Base-by-base conservation (phyloP, 1,140 invertebrate genomes). In the Thaumatotibia leucotreta region DNA sequence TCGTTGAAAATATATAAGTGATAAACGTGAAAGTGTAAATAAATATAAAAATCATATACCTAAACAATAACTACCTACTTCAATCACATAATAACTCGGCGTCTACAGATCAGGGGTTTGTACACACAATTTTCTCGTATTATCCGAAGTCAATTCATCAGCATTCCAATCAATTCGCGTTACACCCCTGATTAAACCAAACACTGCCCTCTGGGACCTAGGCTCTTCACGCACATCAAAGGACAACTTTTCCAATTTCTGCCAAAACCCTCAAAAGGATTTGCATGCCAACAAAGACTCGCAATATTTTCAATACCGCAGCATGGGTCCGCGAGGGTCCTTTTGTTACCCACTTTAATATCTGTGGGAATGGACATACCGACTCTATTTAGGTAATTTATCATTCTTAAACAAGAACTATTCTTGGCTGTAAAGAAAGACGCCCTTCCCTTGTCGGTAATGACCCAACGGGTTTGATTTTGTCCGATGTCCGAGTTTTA, bases 331-430 rank as follows among this genome's bases (percentile, higher is more conserved):
- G 68, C 50, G 63, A 77, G 87, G 84, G 80, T 77, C 71, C 74
- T 65, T 80, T 90, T 90, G 88, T 90, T 70, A 76, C 58, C 66
- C 73, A 68, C 79, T 89, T 87, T 90, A 90, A 90, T 90, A 90
- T 90, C 86, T 90, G 88, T 90, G 88, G 88, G 88, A 90, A 90
- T 88, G 80, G 84, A 90, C 88, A 88, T 88, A 81, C 88, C 88
- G 83, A 83, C 76, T 87, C 82, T 83, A 86, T 87, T 85, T 88
- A 68, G 78, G 84, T 80, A 86, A 90, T 90, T 90, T 88, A 90
- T 90, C 88, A 90, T 88, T 88, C 86, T 88, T 89, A 88, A 90
- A 84, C 82, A 72, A 84, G 82, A 77, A 69, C 76, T 86, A 80
- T 84, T 69, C 76, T 73, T 83, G 71, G 77, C 74, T 82, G 64